These are phyloP conservation scores for Ennomos quercinarius DNA, from an alignment of 2,888 invertebrate species.

Conservation along the genomic window DNA sequence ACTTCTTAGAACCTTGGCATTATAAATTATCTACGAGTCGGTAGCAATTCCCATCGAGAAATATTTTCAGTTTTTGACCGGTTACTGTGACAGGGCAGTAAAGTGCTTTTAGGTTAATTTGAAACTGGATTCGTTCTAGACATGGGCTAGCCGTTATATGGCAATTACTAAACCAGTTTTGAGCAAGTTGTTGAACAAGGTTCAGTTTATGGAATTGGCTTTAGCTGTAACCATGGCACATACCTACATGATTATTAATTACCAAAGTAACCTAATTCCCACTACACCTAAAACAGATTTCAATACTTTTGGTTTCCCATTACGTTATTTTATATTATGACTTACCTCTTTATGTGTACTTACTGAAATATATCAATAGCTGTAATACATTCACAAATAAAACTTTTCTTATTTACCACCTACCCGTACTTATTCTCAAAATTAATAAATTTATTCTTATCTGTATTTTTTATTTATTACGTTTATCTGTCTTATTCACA, in stretches of 20 bases:
- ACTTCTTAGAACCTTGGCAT: slow-evolving; percentile 2
- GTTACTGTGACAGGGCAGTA: slow-evolving; percentile 3
- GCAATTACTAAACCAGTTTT: slow-evolving; percentile 14
- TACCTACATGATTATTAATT: background rate
- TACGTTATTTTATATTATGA: too few species aligned
- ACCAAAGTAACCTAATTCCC: too few species aligned
- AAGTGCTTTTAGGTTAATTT: background rate
- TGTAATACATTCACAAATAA: too few species aligned
- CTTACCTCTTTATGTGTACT: too few species aligned
- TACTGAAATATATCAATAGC: too few species aligned
- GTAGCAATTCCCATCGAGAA: background rate
- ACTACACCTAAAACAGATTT: too few species aligned
- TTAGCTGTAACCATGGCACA: background rate
- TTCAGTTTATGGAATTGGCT: slow-evolving; percentile 11
- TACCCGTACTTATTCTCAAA: too few species aligned
- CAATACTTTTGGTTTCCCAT: too few species aligned
- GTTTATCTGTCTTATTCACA: too few species aligned
- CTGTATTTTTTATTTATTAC: too few species aligned
- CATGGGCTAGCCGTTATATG: slow-evolving; percentile 23
- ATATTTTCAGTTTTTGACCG: background rate
- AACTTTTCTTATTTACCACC: too few species aligned
- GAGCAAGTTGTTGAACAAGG: slow-evolving; percentile 14
- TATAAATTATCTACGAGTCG: background rate
- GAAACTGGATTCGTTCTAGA: slow-evolving; percentile 19
- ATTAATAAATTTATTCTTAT: too few species aligned